phyloP scores from a whole-genome alignment of 2,797 vertebrate species.

The Denticeps clupeoides region DNA sequence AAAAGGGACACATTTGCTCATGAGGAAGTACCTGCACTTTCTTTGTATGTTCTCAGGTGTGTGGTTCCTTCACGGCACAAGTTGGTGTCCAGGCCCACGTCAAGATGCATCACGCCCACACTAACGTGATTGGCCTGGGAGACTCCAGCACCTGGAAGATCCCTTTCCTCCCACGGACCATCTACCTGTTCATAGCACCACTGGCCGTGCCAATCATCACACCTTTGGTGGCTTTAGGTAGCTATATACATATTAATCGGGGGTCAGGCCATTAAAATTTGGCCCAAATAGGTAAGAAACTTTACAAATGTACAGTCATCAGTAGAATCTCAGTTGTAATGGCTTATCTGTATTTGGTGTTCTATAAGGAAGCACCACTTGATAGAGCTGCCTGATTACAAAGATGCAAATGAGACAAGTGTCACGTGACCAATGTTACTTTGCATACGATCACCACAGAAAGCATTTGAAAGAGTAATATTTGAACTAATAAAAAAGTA shows the following conservation, averaged over 20 bases:
- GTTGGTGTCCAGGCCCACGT: conserved; percentile 69
- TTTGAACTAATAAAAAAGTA: no score
- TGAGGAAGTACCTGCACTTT: conserved; percentile 6
- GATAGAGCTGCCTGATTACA: no score
- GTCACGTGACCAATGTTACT: no score
- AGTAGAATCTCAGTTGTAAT: no score
- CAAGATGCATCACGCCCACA: conserved; percentile 84
- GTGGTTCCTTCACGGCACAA: conserved; percentile 69
- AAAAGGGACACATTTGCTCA: neutral
- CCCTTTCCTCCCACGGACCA: conserved; percentile 64
- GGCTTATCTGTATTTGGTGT: conserved; percentile 3
- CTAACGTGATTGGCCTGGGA: conserved; percentile 78
- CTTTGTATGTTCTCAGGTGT: conserved; percentile 56
- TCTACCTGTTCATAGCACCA: conserved; percentile 84
- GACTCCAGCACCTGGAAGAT: conserved; percentile 88
- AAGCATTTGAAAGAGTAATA: no score
- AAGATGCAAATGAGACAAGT: no score
- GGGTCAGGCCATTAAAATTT: no score
- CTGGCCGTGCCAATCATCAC: conserved; percentile 73
- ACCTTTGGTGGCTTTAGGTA: conserved; percentile 71
- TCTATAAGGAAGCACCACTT: no score
- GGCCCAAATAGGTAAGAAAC: no score
- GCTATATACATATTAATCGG: no score
- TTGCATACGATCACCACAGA: no score
- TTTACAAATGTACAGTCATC: no score